Base-by-base conservation (phyloP, 2,797 vertebrate species). In the Clamator glandarius region DNA sequence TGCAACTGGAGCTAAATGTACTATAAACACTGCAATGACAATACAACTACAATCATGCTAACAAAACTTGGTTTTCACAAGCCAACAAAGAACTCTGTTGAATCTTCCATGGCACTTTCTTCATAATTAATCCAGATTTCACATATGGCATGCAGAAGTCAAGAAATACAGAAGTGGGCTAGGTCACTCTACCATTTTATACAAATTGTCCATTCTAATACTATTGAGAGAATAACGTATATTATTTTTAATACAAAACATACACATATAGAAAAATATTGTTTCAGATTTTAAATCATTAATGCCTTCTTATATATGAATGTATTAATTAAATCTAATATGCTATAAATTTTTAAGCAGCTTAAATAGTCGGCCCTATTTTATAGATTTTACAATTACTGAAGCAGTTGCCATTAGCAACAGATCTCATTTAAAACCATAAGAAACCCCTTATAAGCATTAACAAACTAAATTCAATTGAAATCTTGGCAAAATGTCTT, bases 321-420 rank as follows among this genome's bases (percentile, higher is more conserved):
- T 63, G 13, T 52, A 75, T 87, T 96, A 92, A 94, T 92, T 93
- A 94, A 96, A 86, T 93, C 44, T 76, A 92, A 58, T 67, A 92
- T 70, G 29, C 20, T 69, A 84, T 93, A 92, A 70, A 95, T 94
- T 90, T 93, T 95, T 66, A 84, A 91, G 25, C 18, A 23, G 7
- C 52, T 94, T 92, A 95, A 91, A 90, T 90, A 96, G 8, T 5
- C 21, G 41, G 36, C 8, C 81, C 75, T 82, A 61, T 91, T 94
- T 85, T 89, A 90, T 68, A 85, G 87, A 72, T 94, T 95, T 96
- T 92, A 55, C 52, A 89, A n/a, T 94, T 93, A 92, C 66, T 82
- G 89, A 95, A 94, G 73, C 15, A 69, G 63, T 89, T 95, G 44
- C 90, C 15, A 7, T 70, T 96, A 77, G 67, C 64, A 97, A 96